Base-by-base conservation (phyloP, 53 echinoderm and acorn worm genomes). In the Apostichopus leukothele region DNA sequence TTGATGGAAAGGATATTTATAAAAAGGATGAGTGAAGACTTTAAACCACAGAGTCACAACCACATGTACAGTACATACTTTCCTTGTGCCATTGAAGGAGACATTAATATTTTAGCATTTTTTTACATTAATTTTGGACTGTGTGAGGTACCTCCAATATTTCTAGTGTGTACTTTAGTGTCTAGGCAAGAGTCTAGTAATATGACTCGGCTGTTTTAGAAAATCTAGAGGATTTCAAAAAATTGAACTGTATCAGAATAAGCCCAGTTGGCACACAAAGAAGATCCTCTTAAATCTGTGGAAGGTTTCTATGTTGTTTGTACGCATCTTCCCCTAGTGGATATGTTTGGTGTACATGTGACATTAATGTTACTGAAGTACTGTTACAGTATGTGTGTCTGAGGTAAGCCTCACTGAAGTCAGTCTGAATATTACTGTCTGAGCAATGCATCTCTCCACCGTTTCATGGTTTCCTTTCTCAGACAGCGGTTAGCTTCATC, bases 381-480 rank as follows among this genome's bases (percentile, higher is more conserved):
- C n/a, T 71, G 71, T 71, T 16, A 71, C 71, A 71, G 18, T 16
- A 14, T 16, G 18, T 71, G 18, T 18, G 71, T 71, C n/a, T 71
- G 71, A n/a, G 71, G 71, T 14, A 71, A 71, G 71, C 71, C 71
- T 71, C 71, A 21, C 18, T 71, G 71, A 71, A 6, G 4, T 51
- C 52, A 26, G 5, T 53, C 53, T 53, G 79, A 79, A 52, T 79
- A 27, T 27, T 27, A 18, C 78, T 77, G 18, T 51, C 78, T 51
- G 39, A 27, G 52, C 51, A 39, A 3, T 39, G 39, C 39, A 50
- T 52, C 13, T 50, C 9, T 50, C 78, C 51, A 39, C 18, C 9
- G 79, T 53, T 79, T 77, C 77, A 53, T 79, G 79, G n/a, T 54
- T 79, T 79, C 9, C 71, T 71, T n/a, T 71, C 71, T 71, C 71